phyloP scores from a whole-genome alignment of 1,140 invertebrate genomes.

The Doryteuthis pealeii region DNA sequence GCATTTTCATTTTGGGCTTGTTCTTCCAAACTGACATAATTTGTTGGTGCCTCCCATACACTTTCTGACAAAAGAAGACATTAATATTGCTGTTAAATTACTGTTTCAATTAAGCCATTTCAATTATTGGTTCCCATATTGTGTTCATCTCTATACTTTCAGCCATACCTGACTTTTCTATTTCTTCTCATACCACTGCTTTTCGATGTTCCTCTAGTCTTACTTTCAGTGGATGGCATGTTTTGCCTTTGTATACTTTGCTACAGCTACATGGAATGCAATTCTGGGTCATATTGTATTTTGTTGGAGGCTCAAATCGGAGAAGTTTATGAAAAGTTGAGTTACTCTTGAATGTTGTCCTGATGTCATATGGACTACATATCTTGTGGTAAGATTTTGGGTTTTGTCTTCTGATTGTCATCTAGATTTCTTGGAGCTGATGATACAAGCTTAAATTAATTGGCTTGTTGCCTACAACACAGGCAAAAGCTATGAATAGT shows the following conservation, averaged over 20 bases:
- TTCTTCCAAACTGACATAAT: constrained; percentile 50
- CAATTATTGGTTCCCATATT: no score
- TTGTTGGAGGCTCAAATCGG: no score
- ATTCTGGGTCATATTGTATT: not conserved
- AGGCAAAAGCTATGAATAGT: no score
- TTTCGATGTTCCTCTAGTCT: no score
- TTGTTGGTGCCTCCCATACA: constrained; percentile 51
- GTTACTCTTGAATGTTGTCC: no score
- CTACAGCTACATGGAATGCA: not conserved
- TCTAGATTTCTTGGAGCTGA: not conserved
- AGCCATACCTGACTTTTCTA: no score
- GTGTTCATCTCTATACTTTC: no score
- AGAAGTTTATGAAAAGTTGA: no score
- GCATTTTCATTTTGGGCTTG: constrained; percentile 34
- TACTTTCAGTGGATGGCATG: no score
- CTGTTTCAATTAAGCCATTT: not conserved
- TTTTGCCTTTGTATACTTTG: no score
- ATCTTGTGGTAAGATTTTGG: not conserved
- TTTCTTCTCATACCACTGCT: no score
- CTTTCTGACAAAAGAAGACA: constrained; percentile 39
- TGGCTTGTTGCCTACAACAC: not conserved
- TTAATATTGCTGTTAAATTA: not conserved
- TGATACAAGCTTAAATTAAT: not conserved
- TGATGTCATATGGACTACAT: no score
- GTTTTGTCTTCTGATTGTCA: not conserved